Evolutionary conservation across 2,113 vertebrate genomes (phyloP).

Genomic region (Apodemus speciosus): DNA sequence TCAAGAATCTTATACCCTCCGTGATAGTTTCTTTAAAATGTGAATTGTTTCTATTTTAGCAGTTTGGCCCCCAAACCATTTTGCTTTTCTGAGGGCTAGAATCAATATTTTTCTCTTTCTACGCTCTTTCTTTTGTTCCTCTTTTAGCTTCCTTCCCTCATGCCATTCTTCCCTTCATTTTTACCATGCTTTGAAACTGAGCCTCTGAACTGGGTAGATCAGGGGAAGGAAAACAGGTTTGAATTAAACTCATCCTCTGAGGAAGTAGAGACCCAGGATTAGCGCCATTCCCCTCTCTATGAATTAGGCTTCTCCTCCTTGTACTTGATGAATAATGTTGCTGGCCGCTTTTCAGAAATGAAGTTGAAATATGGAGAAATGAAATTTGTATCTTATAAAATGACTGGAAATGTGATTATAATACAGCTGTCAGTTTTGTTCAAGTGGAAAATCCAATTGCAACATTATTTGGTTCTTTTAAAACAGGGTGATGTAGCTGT

Average conservation of each 20-base stretch:
- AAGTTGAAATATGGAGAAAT: constrained; percentile 79
- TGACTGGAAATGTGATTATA: constrained; percentile 81
- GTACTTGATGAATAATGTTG: constrained; percentile 64
- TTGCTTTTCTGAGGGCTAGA: constrained; percentile 7
- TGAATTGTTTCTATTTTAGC: not conserved
- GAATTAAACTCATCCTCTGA: constrained; percentile 49
- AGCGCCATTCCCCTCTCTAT: constrained; percentile 51
- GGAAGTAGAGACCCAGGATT: constrained; percentile 54
- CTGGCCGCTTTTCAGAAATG: constrained; percentile 74
- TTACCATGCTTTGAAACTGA: constrained; percentile 1
- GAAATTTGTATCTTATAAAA: constrained; percentile 75
- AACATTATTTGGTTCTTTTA: constrained; percentile 76
- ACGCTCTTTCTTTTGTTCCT: not conserved
- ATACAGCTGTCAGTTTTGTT: constrained; percentile 77
- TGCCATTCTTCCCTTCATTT: too few species aligned
- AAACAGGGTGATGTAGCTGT: constrained; percentile 72
- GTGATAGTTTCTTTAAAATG: constrained; percentile 1
- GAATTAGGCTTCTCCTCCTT: constrained; percentile 39
- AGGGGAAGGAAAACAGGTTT: not conserved
- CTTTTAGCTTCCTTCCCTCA: too few species aligned
- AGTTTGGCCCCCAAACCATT: not conserved
- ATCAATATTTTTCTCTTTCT: not conserved
- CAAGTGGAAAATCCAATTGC: constrained; percentile 79
- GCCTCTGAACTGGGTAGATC: not conserved
- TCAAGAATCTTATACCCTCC: not conserved